Evolutionary conservation across 2,113 vertebrate species (phyloP).

Genomic region (Catharus fuscescens): DNA sequence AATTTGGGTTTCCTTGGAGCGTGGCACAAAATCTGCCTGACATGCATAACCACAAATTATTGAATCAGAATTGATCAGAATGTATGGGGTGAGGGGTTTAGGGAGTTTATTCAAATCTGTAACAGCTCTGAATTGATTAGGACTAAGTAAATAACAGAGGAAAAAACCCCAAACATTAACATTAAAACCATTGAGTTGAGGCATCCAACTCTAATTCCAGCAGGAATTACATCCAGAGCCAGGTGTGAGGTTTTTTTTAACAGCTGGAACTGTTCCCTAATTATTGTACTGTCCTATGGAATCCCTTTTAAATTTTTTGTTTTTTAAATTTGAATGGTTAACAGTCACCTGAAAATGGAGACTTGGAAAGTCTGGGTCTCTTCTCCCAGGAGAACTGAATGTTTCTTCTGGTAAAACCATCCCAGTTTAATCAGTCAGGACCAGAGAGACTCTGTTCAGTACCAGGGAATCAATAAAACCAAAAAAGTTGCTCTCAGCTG

Average conservation of each 20-base stretch:
- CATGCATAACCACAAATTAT: rapidly evolving
- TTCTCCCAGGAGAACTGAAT: neutral
- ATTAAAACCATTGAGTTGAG: neutral
- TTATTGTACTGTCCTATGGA: neutral
- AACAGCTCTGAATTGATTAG: neutral
- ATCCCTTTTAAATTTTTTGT: neutral
- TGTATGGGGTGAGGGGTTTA: neutral
- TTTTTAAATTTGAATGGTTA: neutral
- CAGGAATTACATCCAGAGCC: neutral
- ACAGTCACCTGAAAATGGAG: neutral
- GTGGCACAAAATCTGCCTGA: neutral
- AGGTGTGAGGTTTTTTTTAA: neutral
- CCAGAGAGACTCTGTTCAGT: neutral
- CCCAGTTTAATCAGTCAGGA: neutral
- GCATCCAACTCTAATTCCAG: neutral
- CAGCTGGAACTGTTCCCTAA: neutral
- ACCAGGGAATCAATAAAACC: neutral
- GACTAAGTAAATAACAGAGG: neutral
- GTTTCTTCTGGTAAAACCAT: neutral
- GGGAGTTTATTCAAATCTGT: neutral
- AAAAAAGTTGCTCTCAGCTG: rapidly evolving
- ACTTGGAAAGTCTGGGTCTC: neutral
- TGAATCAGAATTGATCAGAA: neutral
- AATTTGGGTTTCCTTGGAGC: neutral
- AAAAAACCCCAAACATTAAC: neutral